Conservation (phyloP, 2,113 vertebrate genomes). For the Rhodinocichla rosea region DNA sequence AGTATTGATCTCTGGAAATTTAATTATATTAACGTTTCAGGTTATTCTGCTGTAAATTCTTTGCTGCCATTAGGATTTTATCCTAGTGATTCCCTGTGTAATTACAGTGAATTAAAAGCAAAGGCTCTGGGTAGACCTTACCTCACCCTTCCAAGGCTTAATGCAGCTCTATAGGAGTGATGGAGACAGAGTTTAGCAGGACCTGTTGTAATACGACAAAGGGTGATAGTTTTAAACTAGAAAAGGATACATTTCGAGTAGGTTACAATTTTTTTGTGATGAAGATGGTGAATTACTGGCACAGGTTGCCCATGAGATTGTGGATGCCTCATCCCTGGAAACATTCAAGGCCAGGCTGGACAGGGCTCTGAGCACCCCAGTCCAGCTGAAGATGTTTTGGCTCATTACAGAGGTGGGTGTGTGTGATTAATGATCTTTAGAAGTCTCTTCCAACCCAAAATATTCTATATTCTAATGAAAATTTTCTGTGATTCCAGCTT, state of each 20-base stretch:
- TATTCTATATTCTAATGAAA: background rate
- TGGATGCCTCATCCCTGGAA: background rate
- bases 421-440: background rate
- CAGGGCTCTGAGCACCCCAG: fast-evolving
- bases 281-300: background rate
- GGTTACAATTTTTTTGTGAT: background rate
- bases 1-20: background rate
- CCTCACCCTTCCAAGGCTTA: background rate
- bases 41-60: background rate
- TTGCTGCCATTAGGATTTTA: background rate
- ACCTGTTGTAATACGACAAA: background rate
- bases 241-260: background rate
- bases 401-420: background rate
- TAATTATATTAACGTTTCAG: background rate
- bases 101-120: background rate
- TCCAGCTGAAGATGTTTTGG: background rate
- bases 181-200: background rate
- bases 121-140: background rate
- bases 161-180: background rate
- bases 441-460: background rate
- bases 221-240: background rate
- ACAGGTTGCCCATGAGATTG: background rate
- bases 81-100: background rate
- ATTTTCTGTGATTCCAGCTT: background rate
- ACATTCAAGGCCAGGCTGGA: background rate